These are phyloP conservation scores for Cavia aperea DNA, from an alignment of 2,113 vertebrate species.

Conservation along the genomic window DNA sequence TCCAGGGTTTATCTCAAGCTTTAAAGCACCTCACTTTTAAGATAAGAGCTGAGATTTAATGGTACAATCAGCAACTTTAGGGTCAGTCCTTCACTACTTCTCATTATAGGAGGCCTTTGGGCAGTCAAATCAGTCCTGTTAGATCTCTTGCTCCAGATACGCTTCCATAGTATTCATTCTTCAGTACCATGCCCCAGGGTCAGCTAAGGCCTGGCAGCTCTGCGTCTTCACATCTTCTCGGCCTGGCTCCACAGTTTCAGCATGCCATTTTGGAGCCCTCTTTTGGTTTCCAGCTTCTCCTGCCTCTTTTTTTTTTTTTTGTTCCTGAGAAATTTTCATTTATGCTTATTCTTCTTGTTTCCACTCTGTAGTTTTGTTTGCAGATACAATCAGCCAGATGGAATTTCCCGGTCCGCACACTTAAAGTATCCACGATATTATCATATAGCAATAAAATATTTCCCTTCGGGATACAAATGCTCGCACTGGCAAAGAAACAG, in stretches of 20 bases:
- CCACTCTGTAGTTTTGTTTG: constrained; percentile 38
- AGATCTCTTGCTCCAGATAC: background rate
- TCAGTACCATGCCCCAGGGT: accelerated
- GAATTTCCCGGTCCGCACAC: constrained; percentile 28
- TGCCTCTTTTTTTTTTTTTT: background rate
- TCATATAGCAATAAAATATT: constrained; percentile 61
- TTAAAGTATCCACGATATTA: constrained; percentile 43
- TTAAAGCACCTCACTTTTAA: constrained; percentile 3
- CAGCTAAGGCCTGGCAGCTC: background rate
- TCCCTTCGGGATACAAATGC: constrained; percentile 45
- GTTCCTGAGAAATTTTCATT: constrained; percentile 2
- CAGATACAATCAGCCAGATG: constrained; percentile 29
- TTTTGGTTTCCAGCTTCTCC: background rate
- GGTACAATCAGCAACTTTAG: background rate
- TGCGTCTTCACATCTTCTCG: background rate
- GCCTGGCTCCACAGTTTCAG: background rate
- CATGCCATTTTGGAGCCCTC: background rate
- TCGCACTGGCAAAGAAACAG: constrained; percentile 41
- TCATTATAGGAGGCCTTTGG: background rate
- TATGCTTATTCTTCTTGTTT: constrained; percentile 24
- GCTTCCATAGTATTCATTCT: background rate
- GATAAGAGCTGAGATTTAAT: constrained; percentile 3
- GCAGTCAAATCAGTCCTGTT: background rate
- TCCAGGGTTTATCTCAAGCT: background rate
- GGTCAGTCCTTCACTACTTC: background rate